A percentile compares a stretch with the other conserved stretches of the same genome.
phyloP scores from a whole-genome alignment of 2,113 vertebrate species.

The Prietella phreatophila region DNA sequence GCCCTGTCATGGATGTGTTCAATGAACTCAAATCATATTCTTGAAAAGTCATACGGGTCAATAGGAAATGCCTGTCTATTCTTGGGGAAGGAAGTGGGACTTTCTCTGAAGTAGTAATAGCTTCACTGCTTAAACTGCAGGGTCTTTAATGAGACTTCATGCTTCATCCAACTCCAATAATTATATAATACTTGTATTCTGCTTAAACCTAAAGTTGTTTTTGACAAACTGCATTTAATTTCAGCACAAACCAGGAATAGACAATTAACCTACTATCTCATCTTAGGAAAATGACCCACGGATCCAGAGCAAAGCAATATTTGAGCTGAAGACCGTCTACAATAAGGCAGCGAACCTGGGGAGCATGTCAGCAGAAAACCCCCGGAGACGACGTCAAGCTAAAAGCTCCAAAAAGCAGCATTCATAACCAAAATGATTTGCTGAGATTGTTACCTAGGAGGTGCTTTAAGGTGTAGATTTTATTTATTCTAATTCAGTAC shows the following conservation, averaged over 20 bases:
- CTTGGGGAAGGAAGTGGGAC: background rate
- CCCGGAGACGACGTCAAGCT: conserved; percentile 38
- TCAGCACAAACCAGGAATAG: background rate
- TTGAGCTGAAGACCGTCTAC: conserved; percentile 41
- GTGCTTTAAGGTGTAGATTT: background rate
- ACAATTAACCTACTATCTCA: conserved; percentile 1
- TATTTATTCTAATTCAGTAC: conserved; percentile 22
- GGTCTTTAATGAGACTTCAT: background rate
- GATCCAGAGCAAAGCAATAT: conserved; percentile 48
- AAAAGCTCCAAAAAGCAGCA: conserved; percentile 14
- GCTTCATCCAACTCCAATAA: background rate
- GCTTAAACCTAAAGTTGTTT: background rate
- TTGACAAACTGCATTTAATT: conserved; percentile 1
- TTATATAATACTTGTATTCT: background rate
- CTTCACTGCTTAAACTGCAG: background rate
- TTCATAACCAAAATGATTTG: conserved; percentile 10
- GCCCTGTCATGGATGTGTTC: background rate
- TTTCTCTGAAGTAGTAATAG: background rate
- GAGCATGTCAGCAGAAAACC: conserved; percentile 12
- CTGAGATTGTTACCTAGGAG: conserved; percentile 8
- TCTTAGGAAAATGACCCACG: conserved; percentile 43
- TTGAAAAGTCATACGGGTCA: background rate
- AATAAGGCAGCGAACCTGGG: conserved; percentile 25
- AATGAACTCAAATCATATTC: background rate
- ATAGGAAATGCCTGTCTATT: background rate